Percentiles rank a stretch among this genome's conserved stretches.
These are phyloP conservation scores for Hylia prasina DNA, from an alignment of 2,113 vertebrate genomes.

Conservation along the genomic window DNA sequence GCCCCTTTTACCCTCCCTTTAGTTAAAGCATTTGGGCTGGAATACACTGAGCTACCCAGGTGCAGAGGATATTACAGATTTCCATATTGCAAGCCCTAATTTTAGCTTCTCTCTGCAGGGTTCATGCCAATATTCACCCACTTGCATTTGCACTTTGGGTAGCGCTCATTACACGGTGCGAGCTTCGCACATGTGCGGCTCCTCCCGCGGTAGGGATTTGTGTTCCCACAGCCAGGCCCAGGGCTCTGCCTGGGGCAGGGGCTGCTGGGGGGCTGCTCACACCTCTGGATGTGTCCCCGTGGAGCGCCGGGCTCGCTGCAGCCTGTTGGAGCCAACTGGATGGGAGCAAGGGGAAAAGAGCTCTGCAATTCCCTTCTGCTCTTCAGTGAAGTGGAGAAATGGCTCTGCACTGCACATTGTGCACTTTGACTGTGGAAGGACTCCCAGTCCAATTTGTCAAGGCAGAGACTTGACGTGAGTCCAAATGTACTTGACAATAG, in stretches of 20 bases:
- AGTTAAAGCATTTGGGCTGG: neutral
- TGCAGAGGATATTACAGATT: constrained; percentile 1
- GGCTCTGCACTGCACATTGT: neutral
- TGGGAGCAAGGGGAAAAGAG: neutral
- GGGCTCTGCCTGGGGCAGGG: neutral
- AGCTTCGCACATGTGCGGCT: neutral
- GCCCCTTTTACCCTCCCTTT: neutral
- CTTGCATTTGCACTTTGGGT: neutral
- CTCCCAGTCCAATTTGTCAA: constrained; percentile 28
- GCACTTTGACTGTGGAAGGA: neutral
- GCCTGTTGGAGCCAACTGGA: neutral
- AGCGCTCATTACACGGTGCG: constrained; percentile 6
- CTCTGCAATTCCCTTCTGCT: neutral
- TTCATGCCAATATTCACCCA: constrained; percentile 33
- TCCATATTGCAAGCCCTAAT: constrained; percentile 11
- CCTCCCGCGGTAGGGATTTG: neutral
- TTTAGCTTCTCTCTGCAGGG: neutral
- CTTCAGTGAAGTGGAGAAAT: neutral
- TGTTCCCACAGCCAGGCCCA: neutral
- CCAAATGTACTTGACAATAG: constrained; percentile 29
- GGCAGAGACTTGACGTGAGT: neutral
- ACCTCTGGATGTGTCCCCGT: neutral
- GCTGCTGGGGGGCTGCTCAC: neutral
- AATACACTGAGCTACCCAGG: neutral
- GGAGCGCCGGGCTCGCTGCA: neutral